A percentile compares a stretch with the other conserved stretches of the same genome.
Conservation (phyloP, 2,888 invertebrate species). For the Conus canariensis region DNA sequence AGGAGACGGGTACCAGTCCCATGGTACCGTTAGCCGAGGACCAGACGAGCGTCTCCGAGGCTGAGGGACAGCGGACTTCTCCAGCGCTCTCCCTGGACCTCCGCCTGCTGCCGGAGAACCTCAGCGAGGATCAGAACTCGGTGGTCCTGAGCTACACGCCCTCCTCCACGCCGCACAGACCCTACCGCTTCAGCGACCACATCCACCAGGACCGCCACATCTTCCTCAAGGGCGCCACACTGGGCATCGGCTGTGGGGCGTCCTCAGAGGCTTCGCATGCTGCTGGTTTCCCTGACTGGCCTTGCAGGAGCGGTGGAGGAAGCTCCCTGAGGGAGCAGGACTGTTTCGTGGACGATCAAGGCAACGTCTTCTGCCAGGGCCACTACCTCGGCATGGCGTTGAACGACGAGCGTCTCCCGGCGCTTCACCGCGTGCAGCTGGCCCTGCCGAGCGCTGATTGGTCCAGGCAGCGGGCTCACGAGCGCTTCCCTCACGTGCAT, state of each 20-base stretch:
- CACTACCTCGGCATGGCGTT: not conserved
- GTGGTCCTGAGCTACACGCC: conserved; percentile 27
- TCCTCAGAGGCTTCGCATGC: not conserved
- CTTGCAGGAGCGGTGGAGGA: not conserved
- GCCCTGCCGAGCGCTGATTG: conserved; percentile 28
- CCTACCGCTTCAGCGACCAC: conserved; percentile 66
- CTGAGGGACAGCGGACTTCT: not conserved
- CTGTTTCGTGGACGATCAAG: conserved; percentile 10
- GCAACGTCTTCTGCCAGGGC: conserved; percentile 1
- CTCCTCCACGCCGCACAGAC: conserved; percentile 53
- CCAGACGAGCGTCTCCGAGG: not conserved
- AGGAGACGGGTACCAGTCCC: conserved; percentile 5
- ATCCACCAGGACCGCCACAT: conserved; percentile 62
- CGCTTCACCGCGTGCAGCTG: conserved; percentile 37
- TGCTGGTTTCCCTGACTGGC: not conserved
- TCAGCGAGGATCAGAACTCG: not conserved
- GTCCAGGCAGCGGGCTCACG: not conserved
- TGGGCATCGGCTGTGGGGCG: conserved; percentile 36
- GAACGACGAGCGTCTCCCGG: not conserved
- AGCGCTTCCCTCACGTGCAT: conserved; percentile 14
- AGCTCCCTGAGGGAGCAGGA: not conserved
- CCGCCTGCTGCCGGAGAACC: not conserved
- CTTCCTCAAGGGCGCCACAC: conserved; percentile 51
- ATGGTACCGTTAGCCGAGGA: not conserved
- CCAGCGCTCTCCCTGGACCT: not conserved